These are phyloP conservation scores for Oreochromis niloticus DNA, from an alignment of 2,113 vertebrate genomes.

Conservation along the genomic window DNA sequence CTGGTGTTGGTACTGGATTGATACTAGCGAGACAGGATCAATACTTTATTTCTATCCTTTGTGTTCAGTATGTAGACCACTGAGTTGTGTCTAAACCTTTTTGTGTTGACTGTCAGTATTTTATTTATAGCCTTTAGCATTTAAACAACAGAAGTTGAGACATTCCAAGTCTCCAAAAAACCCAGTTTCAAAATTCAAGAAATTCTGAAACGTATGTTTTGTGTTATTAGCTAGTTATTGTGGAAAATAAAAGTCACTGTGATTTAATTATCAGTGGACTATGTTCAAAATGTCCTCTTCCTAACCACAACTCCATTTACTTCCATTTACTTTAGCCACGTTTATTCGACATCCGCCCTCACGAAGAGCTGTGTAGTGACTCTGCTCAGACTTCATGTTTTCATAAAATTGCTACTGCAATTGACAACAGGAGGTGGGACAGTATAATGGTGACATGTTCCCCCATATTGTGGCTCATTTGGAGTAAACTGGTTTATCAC, in stretches of 20 bases:
- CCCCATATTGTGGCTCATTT: neutral
- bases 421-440: neutral
- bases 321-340: rapidly evolving
- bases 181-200: rapidly evolving
- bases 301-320: neutral
- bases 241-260: neutral
- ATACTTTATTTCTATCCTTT: neutral
- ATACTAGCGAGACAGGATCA: rapidly evolving
- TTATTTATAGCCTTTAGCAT: neutral
- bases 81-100: neutral
- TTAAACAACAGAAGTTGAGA: neutral
- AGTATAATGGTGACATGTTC: neutral
- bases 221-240: neutral
- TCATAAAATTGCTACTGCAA: neutral
- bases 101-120: neutral
- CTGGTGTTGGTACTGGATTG: neutral
- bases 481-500: neutral
- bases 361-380: neutral
- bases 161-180: neutral
- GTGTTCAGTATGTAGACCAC: neutral
- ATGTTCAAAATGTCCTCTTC: neutral
- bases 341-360: rapidly evolving
- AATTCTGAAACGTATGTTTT: neutral
- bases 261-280: neutral
- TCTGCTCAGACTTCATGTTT: neutral